phyloP scores from a whole-genome alignment of 2,888 invertebrate genomes.

The Lydus trimaculatus region DNA sequence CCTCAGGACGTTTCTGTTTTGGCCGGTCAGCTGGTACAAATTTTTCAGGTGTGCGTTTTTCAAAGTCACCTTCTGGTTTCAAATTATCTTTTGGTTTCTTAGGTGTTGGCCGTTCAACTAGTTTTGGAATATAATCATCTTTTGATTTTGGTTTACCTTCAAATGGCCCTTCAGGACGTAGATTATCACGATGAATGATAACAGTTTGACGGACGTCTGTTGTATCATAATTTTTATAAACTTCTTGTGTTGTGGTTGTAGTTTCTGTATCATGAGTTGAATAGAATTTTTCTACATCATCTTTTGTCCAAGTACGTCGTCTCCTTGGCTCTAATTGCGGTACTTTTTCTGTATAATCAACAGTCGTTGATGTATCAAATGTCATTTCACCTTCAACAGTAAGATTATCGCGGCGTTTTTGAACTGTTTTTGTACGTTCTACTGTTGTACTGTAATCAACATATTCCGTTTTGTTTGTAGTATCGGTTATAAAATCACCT shows the following conservation, averaged over 20 bases:
- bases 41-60: conserved; percentile 58
- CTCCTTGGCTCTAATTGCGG: conserved; percentile 66
- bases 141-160: conserved; percentile 60
- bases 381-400: conserved; percentile 73
- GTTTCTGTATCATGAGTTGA: conserved; percentile 65
- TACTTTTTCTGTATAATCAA: conserved; percentile 69
- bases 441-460: conserved; percentile 67
- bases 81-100: conserved; percentile 61
- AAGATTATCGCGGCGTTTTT: conserved; percentile 71
- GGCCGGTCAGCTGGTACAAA: conserved; percentile 61
- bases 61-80: conserved; percentile 63
- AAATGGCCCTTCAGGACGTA: conserved; percentile 63
- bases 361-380: conserved; percentile 70
- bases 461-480: conserved; percentile 72
- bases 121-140: conserved; percentile 59
- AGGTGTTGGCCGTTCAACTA: conserved; percentile 55
- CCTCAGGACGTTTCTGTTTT: conserved; percentile 57
- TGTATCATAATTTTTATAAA: conserved; percentile 69
- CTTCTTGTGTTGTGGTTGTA: conserved; percentile 73
- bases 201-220: conserved; percentile 63
- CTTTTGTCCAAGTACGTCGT: conserved; percentile 75
- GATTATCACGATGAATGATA: conserved; percentile 61
- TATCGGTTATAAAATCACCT: conserved; percentile 75
- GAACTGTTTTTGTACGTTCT: conserved; percentile 68
- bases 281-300: conserved; percentile 75